Percentiles rank a stretch among this genome's conserved stretches.
Conservation (phyloP, 2,797 vertebrate species). For the Poliocrania exsul region DNA sequence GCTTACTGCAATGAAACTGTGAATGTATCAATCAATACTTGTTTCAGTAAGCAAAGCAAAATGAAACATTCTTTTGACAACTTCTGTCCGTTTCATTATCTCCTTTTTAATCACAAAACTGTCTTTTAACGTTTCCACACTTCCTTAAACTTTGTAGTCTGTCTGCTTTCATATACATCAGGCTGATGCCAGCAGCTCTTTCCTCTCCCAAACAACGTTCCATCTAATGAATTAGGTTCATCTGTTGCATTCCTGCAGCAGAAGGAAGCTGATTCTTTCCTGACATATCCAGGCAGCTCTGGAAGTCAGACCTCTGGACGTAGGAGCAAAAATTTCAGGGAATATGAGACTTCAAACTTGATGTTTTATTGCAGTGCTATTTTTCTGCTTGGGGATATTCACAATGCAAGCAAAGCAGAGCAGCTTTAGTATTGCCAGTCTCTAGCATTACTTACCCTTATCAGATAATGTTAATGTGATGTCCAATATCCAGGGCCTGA, state of each 20-base stretch:
- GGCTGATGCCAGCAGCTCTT: neutral
- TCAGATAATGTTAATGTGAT: neutral
- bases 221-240: neutral
- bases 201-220: neutral
- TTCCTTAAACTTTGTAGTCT: slow-evolving; percentile 26
- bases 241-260: neutral
- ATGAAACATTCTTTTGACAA: slow-evolving; percentile 37
- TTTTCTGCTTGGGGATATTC: neutral
- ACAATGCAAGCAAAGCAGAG: neutral
- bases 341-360: neutral
- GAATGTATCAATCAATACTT: slow-evolving; percentile 34
- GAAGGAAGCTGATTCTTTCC: neutral
- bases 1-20: neutral
- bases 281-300: neutral
- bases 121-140: slow-evolving; percentile 1
- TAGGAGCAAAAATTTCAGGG: neutral
- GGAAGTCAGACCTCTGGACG: neutral
- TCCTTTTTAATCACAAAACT: neutral
- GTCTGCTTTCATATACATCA: slow-evolving; percentile 29
- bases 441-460: neutral
- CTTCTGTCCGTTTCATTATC: slow-evolving; percentile 25
- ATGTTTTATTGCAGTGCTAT: neutral
- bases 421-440: neutral
- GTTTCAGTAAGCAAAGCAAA: slow-evolving; percentile 12
- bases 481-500: neutral